Evolutionary conservation across 2,113 vertebrate genomes (phyloP).

Genomic region (Megaceryle maxima): DNA sequence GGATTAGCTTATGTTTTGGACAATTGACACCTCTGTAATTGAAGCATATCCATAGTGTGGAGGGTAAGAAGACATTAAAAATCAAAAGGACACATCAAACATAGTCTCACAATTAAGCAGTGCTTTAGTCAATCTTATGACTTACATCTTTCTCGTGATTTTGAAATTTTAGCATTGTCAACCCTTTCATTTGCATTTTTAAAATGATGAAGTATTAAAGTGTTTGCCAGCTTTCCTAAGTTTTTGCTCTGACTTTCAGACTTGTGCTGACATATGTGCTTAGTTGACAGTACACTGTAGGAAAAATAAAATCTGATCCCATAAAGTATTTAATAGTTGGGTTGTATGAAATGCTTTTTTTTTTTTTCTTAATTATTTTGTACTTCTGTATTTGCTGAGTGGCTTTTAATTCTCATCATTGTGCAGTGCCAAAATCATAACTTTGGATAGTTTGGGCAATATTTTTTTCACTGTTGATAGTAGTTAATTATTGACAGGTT

Average conservation of each 20-base stretch:
- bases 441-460: background rate
- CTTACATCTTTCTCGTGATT: background rate
- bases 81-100: background rate
- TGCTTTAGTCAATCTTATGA: background rate
- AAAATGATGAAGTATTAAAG: background rate
- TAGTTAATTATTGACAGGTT: background rate
- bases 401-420: background rate
- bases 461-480: background rate
- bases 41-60: background rate
- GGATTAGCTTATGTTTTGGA: background rate
- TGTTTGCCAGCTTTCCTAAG: background rate
- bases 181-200: background rate
- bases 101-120: background rate
- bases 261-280: accelerated
- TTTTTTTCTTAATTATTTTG: background rate
- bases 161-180: background rate
- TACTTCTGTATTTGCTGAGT: background rate
- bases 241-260: background rate
- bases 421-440: background rate
- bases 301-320: background rate
- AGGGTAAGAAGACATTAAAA: background rate
- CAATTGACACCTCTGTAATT: background rate
- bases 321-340: background rate
- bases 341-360: background rate
- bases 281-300: background rate